A percentile compares a stretch with the other conserved stretches of the same genome.
Conservation (phyloP, 2,113 vertebrate species). For the Sphyrna mokarran region DNA sequence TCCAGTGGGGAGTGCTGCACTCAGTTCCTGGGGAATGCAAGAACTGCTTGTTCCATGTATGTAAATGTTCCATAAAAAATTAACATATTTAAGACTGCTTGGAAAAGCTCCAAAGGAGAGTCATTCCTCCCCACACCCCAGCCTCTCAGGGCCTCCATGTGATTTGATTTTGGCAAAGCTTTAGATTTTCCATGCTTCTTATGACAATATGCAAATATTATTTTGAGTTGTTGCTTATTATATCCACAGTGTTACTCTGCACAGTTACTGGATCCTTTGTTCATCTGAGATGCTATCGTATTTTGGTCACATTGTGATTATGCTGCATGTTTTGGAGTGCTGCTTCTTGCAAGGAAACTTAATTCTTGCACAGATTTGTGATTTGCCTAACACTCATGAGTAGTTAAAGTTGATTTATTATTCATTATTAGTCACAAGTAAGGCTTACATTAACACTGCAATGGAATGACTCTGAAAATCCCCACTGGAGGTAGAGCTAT, state of each 20-base stretch:
- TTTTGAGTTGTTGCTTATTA: neutral
- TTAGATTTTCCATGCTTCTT: neutral
- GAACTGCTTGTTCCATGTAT: neutral
- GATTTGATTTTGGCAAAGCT: neutral
- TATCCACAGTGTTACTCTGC: neutral
- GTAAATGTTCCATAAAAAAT: neutral
- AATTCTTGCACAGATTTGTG: neutral
- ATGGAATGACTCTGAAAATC: too few species aligned
- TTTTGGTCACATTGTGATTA: neutral
- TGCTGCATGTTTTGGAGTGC: neutral
- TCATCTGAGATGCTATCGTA: neutral
- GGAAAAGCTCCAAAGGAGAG: neutral
- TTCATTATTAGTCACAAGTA: too few species aligned
- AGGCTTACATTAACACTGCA: too few species aligned
- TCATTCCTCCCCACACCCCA: neutral
- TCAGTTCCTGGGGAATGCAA: neutral
- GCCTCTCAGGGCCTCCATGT: neutral
- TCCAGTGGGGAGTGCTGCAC: neutral
- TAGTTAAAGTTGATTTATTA: too few species aligned
- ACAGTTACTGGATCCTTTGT: neutral
- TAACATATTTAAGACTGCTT: neutral
- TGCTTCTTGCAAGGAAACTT: neutral
- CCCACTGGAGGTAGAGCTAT: neutral
- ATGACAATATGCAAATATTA: neutral
- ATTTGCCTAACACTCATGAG: neutral